Evolutionary conservation across 2,888 invertebrate genomes (phyloP).

Genomic region (Lycophotia porphyrea): DNA sequence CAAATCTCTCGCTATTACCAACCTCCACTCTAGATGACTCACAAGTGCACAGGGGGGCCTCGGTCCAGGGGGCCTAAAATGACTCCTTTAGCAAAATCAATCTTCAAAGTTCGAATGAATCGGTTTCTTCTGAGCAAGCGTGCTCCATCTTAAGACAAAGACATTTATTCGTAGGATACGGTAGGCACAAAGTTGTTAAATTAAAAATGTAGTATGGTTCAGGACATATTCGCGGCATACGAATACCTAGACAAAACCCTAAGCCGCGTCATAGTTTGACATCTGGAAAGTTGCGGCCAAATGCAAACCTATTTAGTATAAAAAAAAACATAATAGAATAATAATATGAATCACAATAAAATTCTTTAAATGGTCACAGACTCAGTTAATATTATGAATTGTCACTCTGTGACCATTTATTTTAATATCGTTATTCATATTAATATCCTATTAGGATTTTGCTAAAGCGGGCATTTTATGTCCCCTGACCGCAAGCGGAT

Average conservation of each 20-base stretch:
- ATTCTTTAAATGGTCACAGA: not conserved
- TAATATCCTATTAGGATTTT: not conserved
- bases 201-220: too few relatives aligned
- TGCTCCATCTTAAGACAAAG: too few relatives aligned
- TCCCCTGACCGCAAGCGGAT: conserved; percentile 26
- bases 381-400: not conserved
- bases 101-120: not conserved
- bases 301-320: not conserved
- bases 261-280: not conserved
- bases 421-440: not conserved
- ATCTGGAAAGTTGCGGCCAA: not conserved
- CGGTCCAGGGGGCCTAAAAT: conserved; percentile 10
- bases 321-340: not conserved
- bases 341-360: not conserved
- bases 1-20: conserved; percentile 20
- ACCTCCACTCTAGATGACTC: conserved; percentile 44
- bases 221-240: too few relatives aligned
- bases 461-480: not conserved
- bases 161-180: too few relatives aligned
- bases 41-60: conserved; percentile 49
- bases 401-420: not conserved
- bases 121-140: not conserved
- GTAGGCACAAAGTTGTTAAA: too few relatives aligned
- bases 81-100: not conserved
- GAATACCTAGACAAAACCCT: too few relatives aligned